Conservation (phyloP, 2,797 vertebrate species). For the Typhlichthys eigenmanni region DNA sequence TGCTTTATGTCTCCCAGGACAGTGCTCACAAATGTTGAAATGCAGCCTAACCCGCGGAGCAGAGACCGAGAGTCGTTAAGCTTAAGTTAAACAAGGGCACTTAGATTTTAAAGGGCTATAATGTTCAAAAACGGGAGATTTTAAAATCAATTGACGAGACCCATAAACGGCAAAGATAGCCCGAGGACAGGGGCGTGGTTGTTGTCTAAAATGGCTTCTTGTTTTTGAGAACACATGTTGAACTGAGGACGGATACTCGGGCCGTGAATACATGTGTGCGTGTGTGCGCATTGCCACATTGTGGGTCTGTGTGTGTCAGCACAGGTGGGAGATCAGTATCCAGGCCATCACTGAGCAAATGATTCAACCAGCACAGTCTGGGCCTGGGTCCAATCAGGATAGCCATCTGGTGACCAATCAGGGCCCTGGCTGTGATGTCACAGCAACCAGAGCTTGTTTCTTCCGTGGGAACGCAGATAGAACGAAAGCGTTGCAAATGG, state of each 20-base stretch:
- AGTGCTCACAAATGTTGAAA: conserved; percentile 77
- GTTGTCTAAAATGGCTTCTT: conserved; percentile 50
- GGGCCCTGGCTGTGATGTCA: conserved; percentile 74
- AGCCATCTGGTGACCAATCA: conserved; percentile 80
- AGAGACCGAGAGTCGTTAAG: conserved; percentile 76
- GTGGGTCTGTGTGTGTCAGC: conserved; percentile 25
- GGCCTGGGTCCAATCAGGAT: conserved; percentile 73
- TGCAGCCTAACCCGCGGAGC: conserved; percentile 72
- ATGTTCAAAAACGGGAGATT: conserved; percentile 67
- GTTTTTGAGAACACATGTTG: conserved; percentile 59
- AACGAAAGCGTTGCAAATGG: conserved; percentile 60
- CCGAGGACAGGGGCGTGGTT: conserved; percentile 56
- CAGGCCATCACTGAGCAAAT: conserved; percentile 67
- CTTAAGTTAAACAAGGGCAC: conserved; percentile 79
- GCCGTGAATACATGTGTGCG: conserved; percentile 24
- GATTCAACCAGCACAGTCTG: conserved; percentile 73
- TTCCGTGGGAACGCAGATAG: conserved; percentile 54
- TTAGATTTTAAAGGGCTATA: conserved; percentile 77
- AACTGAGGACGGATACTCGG: conserved; percentile 46
- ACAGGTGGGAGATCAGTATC: conserved; percentile 70
- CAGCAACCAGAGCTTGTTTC: conserved; percentile 47
- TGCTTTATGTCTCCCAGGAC: conserved; percentile 76
- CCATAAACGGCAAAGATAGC: conserved; percentile 67
- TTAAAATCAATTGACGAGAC: conserved; percentile 77
- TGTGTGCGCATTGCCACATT: conserved; percentile 8